Base-by-base conservation (phyloP, 2,797 vertebrate species). In the Sardinella longiceps region DNA sequence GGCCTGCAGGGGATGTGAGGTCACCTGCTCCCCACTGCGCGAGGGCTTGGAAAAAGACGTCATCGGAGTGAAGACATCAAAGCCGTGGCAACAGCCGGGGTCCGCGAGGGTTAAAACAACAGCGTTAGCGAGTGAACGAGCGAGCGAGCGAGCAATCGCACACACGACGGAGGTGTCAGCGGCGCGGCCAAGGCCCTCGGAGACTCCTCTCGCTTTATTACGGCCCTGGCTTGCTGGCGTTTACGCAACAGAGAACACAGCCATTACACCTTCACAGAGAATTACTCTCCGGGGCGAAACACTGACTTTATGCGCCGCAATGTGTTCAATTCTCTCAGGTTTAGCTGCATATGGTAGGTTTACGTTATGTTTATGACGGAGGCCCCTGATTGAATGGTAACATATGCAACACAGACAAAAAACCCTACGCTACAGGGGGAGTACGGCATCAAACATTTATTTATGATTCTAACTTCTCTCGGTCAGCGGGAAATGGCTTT, bases 31-130 rank as follows among this genome's bases (percentile, higher is more conserved):
- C 37, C 33, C 86, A 89, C 87, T 46, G 81, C 84, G 90, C 83
- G 84, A 84, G 89, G 84, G 87, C 87, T 66, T 89, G 92, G 92
- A 93, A 94, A 94, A 77, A 89, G 90, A 89, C 85, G 88, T 93
- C 92, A 92, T 83, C 85, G 53, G 70, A 66, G 84, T 45, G 81
- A 84, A 88, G 83, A 92, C 93, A 92, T 94, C 89, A 94, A 93
- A 93, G 88, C 30, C 7, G 84, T 25, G 28, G 70, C 70, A 77
- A 77, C 70, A 77, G 70, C 70, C 18, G 70, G 70, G 33, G 70
- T 77, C 70, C 6, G 70, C 5, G 70, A 77, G 70, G 70, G 70
- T 77, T 77, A 77, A 77, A 77, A 77, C 70, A 77, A 77, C 70
- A 77, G 70, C 33, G 37, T 18, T 15, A 39, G 33, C 83, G 82